Base-by-base conservation (phyloP, 2,113 vertebrate genomes). In the Phyllostomus discolor region DNA sequence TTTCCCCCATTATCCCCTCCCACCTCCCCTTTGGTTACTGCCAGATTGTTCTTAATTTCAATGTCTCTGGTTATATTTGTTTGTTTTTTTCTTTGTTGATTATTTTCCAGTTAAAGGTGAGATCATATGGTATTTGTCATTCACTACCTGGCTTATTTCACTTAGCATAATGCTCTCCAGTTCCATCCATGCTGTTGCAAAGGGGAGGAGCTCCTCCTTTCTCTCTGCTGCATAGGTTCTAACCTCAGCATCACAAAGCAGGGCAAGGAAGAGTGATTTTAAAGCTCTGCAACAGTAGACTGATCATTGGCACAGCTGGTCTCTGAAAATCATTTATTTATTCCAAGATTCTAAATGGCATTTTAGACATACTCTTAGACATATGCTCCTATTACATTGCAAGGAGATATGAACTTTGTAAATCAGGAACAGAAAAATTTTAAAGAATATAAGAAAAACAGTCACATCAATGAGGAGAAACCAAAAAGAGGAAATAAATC, bases 351-450 rank as follows among this genome's bases (percentile, higher is more conserved):
- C 80, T 86, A 41, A 88, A 41, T 62, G 41, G 50, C 28, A 78
- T 86, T 84, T 86, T 88, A 79, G 86, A 88, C 91, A 72, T 8
- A 22, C 4, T 24, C 54, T 59, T 22, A 28, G 59, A 62, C 59
- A 62, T 62, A 28, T 28, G 15, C 7, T 89, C 70, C 92, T 41
- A 87, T 41, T 92, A 62, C 64, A 91, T 76, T 43, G 4, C 78
- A 79, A 84, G 38, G 31, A 81, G 22, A 50, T 31, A 67, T 17
- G 20, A 92, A 19, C 69, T 70, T 85, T 94, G 41, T 84, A 83
- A 90, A 64, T 94, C 48, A 96, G 89, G 64, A 95, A 12, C 20
- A 86, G 52, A 88, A 88, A 54, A 35, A 24, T 19, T 90, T 80
- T 62, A 92, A 84, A 82, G 24, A 87, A 90, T 48, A 28, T 26